A percentile compares a stretch with the other conserved stretches of the same genome.
Conservation (phyloP, 2,797 vertebrate genomes). For the Cynopterus sphinx region DNA sequence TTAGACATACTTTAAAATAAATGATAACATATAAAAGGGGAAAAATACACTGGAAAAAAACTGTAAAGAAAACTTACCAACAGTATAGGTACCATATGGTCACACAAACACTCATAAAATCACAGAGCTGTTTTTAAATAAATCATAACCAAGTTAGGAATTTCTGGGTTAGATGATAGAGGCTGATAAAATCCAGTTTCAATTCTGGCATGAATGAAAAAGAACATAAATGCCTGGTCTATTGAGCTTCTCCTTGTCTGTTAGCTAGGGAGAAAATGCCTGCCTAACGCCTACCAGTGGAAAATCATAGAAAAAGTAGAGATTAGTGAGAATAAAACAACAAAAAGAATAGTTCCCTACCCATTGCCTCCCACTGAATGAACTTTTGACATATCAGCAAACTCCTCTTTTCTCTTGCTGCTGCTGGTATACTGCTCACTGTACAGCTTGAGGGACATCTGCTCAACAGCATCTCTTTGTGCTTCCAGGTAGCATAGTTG, state of each 20-base stretch:
- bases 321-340: slow-evolving; percentile 86
- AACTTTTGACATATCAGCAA: slow-evolving; percentile 90
- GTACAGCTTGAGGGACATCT: slow-evolving; percentile 94
- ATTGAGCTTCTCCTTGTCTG: neutral
- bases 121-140: slow-evolving; percentile 31
- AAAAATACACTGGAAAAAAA: neutral
- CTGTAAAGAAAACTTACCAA: neutral
- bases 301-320: slow-evolving; percentile 68
- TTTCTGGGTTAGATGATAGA: slow-evolving; percentile 8
- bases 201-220: slow-evolving; percentile 39
- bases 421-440: slow-evolving; percentile 88
- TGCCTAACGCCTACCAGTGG: slow-evolving; percentile 60
- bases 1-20: slow-evolving; percentile 34
- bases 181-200: slow-evolving; percentile 36
- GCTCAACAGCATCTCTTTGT: slow-evolving; percentile 93
- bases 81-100: neutral
- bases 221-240: neutral
- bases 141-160: neutral
- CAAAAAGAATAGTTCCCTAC: slow-evolving; percentile 87
- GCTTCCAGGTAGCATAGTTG: slow-evolving; percentile 89
- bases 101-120: neutral
- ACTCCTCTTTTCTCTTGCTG: slow-evolving; percentile 88
- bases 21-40: neutral
- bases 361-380: slow-evolving; percentile 90
- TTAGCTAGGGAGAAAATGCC: slow-evolving; percentile 65